phyloP scores from a whole-genome alignment of 92 coral and sea anemone species.

The Porites divaricata region DNA sequence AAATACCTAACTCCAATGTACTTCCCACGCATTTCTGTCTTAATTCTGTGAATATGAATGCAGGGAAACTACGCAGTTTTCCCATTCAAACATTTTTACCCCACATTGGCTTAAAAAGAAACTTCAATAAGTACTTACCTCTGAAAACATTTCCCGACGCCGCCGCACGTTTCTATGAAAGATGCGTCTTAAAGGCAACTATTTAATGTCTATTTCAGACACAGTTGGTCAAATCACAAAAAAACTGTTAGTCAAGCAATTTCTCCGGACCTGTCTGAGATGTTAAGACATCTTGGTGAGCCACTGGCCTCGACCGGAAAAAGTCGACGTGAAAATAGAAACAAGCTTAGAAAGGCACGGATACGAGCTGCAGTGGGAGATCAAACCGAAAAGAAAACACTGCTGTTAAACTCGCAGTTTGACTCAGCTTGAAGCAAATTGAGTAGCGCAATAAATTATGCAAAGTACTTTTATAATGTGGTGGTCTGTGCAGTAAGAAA shows the following conservation, averaged over 20 bases:
- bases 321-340: slow-evolving; percentile 3
- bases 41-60: background rate
- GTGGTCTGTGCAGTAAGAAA: slow-evolving; percentile 10
- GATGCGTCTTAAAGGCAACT: background rate
- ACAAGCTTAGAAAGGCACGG: slow-evolving; percentile 5
- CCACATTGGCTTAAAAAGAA: background rate
- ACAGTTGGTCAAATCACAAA: background rate
- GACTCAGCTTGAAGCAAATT: slow-evolving; percentile 36
- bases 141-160: background rate
- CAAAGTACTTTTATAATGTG: slow-evolving; percentile 1
- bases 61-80: background rate
- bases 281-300: slow-evolving; percentile 39
- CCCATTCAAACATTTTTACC: slow-evolving; percentile 15
- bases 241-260: slow-evolving; percentile 1
- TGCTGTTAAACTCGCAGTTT: slow-evolving; percentile 33
- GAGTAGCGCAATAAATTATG: slow-evolving; percentile 23
- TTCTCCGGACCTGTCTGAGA: slow-evolving; percentile 43
- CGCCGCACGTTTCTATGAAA: background rate
- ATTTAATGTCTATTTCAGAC: background rate
- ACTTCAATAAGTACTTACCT: background rate
- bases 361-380: slow-evolving; percentile 27
- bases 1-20: background rate
- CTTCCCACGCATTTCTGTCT: slow-evolving; percentile 22
- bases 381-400: slow-evolving; percentile 19
- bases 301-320: slow-evolving; percentile 28